Conservation (phyloP, 2,888 invertebrate species). For the Athalia circularis region DNA sequence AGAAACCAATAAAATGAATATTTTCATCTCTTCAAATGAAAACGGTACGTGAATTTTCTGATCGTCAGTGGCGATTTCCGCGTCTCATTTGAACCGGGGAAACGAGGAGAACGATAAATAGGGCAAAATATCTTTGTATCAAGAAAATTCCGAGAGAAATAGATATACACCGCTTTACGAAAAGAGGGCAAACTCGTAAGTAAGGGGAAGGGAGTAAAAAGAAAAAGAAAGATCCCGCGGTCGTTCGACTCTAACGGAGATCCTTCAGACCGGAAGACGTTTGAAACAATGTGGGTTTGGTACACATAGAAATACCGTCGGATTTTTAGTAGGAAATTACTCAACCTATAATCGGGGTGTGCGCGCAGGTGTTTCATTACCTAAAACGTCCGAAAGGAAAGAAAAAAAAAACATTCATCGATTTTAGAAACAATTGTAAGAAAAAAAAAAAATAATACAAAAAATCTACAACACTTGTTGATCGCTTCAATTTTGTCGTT, state of each 20-base stretch:
- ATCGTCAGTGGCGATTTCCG: neutral
- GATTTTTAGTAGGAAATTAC: too few species aligned
- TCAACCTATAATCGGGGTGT: too few species aligned
- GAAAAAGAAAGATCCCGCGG: neutral
- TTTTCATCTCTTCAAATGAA: too few species aligned
- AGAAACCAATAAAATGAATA: neutral
- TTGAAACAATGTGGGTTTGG: neutral
- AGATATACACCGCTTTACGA: neutral
- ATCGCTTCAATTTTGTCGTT: too few species aligned
- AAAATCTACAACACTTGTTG: too few species aligned
- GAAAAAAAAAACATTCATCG: too few species aligned
- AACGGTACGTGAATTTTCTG: neutral
- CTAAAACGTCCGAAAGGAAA: too few species aligned
- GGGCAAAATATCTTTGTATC: neutral
- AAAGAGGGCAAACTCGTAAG: neutral
- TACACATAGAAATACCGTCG: neutral
- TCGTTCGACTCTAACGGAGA: neutral
- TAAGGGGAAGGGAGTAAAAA: neutral
- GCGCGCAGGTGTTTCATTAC: too few species aligned
- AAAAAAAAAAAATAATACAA: too few species aligned
- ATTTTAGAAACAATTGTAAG: too few species aligned
- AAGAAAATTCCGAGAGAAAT: too few species aligned
- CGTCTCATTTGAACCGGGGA: neutral
- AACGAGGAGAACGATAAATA: neutral
- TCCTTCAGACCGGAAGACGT: constrained; percentile 28